Evolutionary conservation across 2,113 vertebrate species (phyloP).

Genomic region (Accipiter virgatus): DNA sequence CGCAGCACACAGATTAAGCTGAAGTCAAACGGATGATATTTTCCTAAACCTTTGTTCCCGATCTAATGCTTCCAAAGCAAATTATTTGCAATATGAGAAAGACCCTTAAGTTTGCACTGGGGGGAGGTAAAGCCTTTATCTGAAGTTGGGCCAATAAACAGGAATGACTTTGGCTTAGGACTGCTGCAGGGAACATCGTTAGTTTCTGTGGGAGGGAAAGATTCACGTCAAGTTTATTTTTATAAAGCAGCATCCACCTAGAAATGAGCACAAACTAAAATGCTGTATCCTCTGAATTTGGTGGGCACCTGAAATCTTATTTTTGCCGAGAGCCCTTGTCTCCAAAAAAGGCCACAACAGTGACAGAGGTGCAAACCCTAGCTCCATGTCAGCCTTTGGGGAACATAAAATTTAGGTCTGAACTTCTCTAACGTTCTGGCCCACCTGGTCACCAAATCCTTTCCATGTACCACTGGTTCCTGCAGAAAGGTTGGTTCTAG

Average conservation of each 20-base stretch:
- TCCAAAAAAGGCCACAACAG: neutral
- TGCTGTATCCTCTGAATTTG: neutral
- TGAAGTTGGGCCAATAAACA: neutral
- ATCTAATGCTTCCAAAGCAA: neutral
- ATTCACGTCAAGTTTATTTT: slow-evolving; percentile 34
- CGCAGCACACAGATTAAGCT: neutral
- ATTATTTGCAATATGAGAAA: neutral
- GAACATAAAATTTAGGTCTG: neutral
- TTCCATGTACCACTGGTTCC: neutral
- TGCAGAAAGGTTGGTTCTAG: neutral
- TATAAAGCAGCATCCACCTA: slow-evolving; percentile 35
- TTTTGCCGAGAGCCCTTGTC: neutral
- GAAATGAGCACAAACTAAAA: slow-evolving; percentile 19
- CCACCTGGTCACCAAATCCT: neutral
- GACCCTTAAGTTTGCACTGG: neutral
- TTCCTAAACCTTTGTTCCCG: neutral
- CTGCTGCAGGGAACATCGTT: neutral
- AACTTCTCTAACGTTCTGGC: neutral
- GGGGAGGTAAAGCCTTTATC: neutral
- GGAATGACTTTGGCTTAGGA: neutral
- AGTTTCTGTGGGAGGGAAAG: slow-evolving; percentile 34
- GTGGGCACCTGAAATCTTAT: neutral
- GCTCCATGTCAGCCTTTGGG: neutral
- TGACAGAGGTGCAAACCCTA: neutral
- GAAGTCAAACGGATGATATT: neutral